These are phyloP conservation scores for Delia radicum DNA, from an alignment of 1,140 invertebrate genomes.

Conservation along the genomic window DNA sequence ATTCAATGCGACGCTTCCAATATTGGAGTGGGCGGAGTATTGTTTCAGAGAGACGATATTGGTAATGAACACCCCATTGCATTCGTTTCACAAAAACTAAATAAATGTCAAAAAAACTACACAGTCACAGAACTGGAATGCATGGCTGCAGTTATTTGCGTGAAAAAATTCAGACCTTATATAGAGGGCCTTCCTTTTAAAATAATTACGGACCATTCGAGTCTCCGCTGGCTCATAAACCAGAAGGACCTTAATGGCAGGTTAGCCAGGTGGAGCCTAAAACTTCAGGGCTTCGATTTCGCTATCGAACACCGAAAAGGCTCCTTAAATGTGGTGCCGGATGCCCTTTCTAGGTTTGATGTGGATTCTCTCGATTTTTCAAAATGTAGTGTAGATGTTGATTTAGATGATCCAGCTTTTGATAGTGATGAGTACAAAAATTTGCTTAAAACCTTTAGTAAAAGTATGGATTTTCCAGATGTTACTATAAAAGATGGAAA, in stretches of 20 bases:
- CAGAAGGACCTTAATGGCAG: conserved; percentile 30
- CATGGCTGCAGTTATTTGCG: conserved; percentile 52
- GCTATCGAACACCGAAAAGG: conserved; percentile 52
- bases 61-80: too few species aligned
- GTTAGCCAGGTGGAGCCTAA: neutral
- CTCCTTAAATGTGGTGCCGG: conserved; percentile 42
- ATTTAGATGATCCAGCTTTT: too few species aligned
- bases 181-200: conserved; percentile 34
- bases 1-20: conserved; percentile 35
- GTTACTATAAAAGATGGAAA: too few species aligned
- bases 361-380: too few species aligned
- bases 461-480: too few species aligned
- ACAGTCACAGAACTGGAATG: conserved; percentile 46
- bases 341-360: conserved; percentile 39
- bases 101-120: conserved; percentile 35
- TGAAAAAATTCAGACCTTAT: conserved; percentile 47
- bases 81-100: conserved; percentile 34
- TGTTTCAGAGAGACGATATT: too few species aligned
- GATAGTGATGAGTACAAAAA: too few species aligned
- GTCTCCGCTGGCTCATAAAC: conserved; percentile 29
- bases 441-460: too few species aligned
- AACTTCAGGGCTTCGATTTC: conserved; percentile 18
- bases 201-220: conserved; percentile 30
- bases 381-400: too few species aligned
- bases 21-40: too few species aligned